These are phyloP conservation scores for Neoniphon sammara DNA, from an alignment of 2,797 vertebrate species.

Conservation along the genomic window DNA sequence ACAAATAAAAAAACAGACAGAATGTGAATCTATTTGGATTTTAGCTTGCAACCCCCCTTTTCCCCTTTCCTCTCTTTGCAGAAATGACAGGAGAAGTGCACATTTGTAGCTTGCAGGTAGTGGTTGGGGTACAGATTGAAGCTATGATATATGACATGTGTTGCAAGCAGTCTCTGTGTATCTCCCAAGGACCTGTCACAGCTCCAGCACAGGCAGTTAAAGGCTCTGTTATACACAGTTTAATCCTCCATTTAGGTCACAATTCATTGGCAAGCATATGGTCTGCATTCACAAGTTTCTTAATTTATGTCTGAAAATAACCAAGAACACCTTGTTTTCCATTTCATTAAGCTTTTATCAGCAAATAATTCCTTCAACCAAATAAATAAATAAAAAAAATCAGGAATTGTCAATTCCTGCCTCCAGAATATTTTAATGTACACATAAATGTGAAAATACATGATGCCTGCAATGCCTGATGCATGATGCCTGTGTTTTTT, in stretches of 20 bases:
- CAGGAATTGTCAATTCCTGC: constrained; percentile 24
- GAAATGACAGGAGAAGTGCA: constrained; percentile 81
- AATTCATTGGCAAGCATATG: constrained; percentile 67
- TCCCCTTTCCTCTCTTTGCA: constrained; percentile 64
- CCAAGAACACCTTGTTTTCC: constrained; percentile 10
- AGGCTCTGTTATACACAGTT: constrained; percentile 77
- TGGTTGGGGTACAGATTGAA: constrained; percentile 82
- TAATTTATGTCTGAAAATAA: constrained; percentile 44
- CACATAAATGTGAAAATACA: constrained; percentile 32
- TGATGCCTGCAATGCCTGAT: constrained; percentile 15
- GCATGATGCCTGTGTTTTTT: too few species aligned
- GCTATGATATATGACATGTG: constrained; percentile 88
- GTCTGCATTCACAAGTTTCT: constrained; percentile 38
- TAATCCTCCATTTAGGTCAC: constrained; percentile 82
- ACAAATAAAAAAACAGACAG: constrained; percentile 69
- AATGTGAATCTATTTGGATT: constrained; percentile 80
- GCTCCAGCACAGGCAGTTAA: constrained; percentile 78
- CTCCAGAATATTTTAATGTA: constrained; percentile 29
- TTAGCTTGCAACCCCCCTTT: constrained; percentile 53
- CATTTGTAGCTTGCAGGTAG: constrained; percentile 86
- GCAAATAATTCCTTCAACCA: constrained; percentile 11
- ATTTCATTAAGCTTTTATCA: constrained; percentile 21
- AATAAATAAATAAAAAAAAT: too few species aligned
- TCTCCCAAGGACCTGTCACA: constrained; percentile 84
- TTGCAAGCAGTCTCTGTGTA: constrained; percentile 83